A percentile compares a stretch with the other conserved stretches of the same genome.
These are phyloP conservation scores for Aphidius colemani DNA, from an alignment of 2,888 invertebrate genomes.

Conservation along the genomic window DNA sequence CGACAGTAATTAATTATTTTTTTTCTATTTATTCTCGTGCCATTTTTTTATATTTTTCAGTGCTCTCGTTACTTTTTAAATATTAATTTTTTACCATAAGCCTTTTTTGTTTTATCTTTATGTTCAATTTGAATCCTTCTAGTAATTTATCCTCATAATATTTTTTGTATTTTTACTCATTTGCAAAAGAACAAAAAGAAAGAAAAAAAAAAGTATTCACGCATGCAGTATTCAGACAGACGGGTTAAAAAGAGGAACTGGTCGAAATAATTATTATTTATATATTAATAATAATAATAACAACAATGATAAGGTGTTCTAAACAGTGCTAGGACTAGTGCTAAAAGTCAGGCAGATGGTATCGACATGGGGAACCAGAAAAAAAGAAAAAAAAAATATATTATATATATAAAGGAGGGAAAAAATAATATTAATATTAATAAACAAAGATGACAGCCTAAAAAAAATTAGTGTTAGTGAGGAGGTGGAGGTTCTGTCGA, in stretches of 20 bases:
- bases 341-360: constrained; percentile 44
- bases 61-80: neutral
- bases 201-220: constrained; percentile 2
- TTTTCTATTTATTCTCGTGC: neutral
- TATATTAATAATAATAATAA: constrained; percentile 54
- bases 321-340: constrained; percentile 61
- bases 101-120: neutral
- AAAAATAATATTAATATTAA: neutral
- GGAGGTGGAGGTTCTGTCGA: constrained; percentile 61
- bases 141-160: neutral
- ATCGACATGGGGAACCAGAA: constrained; percentile 38
- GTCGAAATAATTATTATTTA: constrained; percentile 54
- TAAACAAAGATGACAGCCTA: constrained; percentile 29
- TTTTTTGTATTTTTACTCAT: neutral
- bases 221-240: constrained; percentile 10
- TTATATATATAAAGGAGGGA: constrained; percentile 7
- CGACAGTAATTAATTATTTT: neutral
- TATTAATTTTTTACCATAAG: neutral
- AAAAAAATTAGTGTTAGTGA: constrained; percentile 56
- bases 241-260: constrained; percentile 26
- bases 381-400: constrained; percentile 18
- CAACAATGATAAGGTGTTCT: constrained; percentile 59
- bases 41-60: neutral
- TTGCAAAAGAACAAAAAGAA: neutral
- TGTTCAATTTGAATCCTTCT: neutral